Evolutionary conservation across 2,888 invertebrate genomes (phyloP).

Genomic region (Tachina lurida): DNA sequence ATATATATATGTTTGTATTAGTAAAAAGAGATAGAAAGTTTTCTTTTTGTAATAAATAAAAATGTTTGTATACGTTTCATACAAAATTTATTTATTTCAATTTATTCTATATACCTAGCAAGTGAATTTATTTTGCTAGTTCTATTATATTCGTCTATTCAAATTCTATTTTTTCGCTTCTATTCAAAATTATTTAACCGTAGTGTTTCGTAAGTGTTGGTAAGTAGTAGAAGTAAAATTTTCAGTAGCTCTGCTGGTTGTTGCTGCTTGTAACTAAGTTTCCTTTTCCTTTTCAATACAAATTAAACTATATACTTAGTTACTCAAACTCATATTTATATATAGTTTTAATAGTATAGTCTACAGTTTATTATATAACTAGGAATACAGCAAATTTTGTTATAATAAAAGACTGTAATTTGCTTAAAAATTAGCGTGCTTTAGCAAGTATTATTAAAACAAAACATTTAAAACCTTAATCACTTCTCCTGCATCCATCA

Average conservation of each 20-base stretch:
- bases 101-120: slow-evolving; percentile 39
- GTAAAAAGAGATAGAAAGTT: background rate
- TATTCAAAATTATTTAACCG: slow-evolving; percentile 73
- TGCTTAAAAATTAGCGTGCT: too few species aligned
- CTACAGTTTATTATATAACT: background rate
- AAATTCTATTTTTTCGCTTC: slow-evolving; percentile 37
- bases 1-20: background rate
- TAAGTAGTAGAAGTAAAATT: slow-evolving; percentile 36
- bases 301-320: slow-evolving; percentile 38
- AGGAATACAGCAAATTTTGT: background rate
- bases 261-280: slow-evolving; percentile 9
- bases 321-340: slow-evolving; percentile 17
- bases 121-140: slow-evolving; percentile 29
- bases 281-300: slow-evolving; percentile 34
- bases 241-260: slow-evolving; percentile 4
- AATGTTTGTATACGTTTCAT: background rate
- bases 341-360: slow-evolving; percentile 15
- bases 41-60: background rate
- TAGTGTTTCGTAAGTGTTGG: slow-evolving; percentile 54
- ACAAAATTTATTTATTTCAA: slow-evolving; percentile 46
- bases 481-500: too few species aligned
- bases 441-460: too few species aligned
- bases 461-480: too few species aligned
- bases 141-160: slow-evolving; percentile 5
- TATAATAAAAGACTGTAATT: background rate